A percentile compares a stretch with the other conserved stretches of the same genome.
Conservation (phyloP, 2,797 vertebrate species). For the Todus mexicanus region DNA sequence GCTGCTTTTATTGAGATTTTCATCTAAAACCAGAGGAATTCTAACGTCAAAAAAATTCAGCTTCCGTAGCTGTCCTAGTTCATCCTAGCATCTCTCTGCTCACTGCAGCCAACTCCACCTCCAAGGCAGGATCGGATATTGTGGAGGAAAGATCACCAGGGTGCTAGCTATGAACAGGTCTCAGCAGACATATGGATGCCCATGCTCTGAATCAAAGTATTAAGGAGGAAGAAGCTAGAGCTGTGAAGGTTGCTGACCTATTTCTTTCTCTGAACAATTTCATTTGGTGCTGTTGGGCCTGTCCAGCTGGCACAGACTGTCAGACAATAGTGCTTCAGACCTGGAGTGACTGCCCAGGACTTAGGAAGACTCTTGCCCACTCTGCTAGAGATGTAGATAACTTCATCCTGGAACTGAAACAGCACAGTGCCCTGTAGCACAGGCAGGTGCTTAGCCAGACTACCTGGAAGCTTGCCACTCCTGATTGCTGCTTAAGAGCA, state of each 20-base stretch:
- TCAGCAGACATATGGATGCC: neutral
- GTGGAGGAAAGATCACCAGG: fast-evolving
- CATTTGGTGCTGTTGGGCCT: neutral
- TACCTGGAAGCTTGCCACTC: slow-evolving; percentile 36
- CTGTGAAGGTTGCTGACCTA: neutral
- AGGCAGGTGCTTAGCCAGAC: neutral
- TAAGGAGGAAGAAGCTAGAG: neutral
- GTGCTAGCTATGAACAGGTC: neutral
- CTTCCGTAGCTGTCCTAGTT: neutral
- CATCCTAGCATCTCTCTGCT: neutral
- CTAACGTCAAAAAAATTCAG: neutral
- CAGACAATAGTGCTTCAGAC: neutral
- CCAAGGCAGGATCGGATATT: neutral
- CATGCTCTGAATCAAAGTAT: neutral
- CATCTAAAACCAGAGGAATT: neutral
- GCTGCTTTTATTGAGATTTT: neutral
- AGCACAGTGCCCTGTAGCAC: neutral
- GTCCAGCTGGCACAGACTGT: slow-evolving; percentile 27
- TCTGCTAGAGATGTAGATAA: neutral
- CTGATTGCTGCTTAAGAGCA: slow-evolving; percentile 13
- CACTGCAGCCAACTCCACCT: neutral
- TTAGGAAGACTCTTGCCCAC: neutral
- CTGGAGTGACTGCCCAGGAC: neutral
- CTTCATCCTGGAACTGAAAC: neutral
- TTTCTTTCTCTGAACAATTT: slow-evolving; percentile 45